Evolutionary conservation across 1,140 invertebrate genomes (phyloP).

Genomic region (Scaptomyza montana): DNA sequence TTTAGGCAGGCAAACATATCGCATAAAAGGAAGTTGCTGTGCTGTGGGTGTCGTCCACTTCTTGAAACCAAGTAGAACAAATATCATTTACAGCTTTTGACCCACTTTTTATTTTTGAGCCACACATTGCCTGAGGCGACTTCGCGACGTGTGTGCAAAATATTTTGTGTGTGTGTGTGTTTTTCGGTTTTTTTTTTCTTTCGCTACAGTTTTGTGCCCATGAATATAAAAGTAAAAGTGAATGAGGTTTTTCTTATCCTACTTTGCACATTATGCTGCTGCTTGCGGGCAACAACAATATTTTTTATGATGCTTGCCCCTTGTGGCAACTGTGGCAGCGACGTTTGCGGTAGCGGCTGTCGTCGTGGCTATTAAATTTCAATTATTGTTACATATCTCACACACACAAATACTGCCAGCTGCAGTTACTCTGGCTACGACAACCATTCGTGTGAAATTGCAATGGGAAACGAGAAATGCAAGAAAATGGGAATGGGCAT

Average conservation of each 20-base stretch:
- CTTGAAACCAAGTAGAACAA: conserved; percentile 79
- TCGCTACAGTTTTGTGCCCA: conserved; percentile 43
- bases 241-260: conserved; percentile 63
- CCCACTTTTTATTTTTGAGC: conserved; percentile 72
- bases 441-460: conserved; percentile 36
- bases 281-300: conserved; percentile 12
- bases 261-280: conserved; percentile 5
- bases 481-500: conserved; percentile 41
- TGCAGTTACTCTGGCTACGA: conserved; percentile 22
- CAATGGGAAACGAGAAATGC: conserved; percentile 55
- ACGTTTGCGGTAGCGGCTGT: conserved; percentile 43
- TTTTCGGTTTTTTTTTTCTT: not conserved
- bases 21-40: conserved; percentile 35
- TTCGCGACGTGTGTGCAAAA: conserved; percentile 55
- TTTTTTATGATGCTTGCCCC: conserved; percentile 43
- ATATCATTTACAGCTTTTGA: conserved; percentile 81
- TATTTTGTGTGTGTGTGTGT: not conserved
- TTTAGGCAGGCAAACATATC: conserved; percentile 31
- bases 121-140: conserved; percentile 52
- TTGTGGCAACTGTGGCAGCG: conserved; percentile 47
- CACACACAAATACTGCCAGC: conserved; percentile 52
- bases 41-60: conserved; percentile 41
- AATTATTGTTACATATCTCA: conserved; percentile 81
- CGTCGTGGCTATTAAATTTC: conserved; percentile 77
- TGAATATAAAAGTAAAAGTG: conserved; percentile 81